Evolutionary conservation across 2,888 invertebrate species (phyloP), one percentile per base, ranked within the genome.

Genomic region (Allygus modestus): DNA sequence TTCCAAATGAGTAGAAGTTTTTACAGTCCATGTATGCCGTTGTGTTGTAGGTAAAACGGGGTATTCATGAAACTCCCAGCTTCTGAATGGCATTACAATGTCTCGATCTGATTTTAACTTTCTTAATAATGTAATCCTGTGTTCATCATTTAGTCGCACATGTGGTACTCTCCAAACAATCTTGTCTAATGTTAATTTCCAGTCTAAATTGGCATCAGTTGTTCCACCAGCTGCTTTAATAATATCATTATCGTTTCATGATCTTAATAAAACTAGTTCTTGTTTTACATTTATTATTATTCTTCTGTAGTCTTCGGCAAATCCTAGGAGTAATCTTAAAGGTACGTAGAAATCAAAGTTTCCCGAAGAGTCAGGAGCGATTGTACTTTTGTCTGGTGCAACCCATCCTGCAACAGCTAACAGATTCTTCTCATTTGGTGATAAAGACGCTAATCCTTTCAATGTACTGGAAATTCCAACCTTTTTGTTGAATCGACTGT

Each of bases 61-160:
- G 87, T 89, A 90, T 86, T 89, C 89, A 86, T 89, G 89, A 28
- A 90, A 73, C 81, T 90, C 89, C 90, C 90, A 90, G 37, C 88
- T 89, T 84, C 90, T 85, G 85, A 89, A 90, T 69, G 82, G 85
- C 77, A 88, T 84, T 11, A 83, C 23, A 28, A 88, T 86, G 9
- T 85, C 83, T 37, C 28, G 26, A 69, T 86, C 86, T 26, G 73
- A 82, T 7, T 85, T 77, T 0, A 86, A 17, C 9, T 86, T 79
- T 77, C 86, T 87, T 81, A 86, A 73, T 82, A 88, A 54, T 87
- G 54, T 73, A 83, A 88, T 87, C 88, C 87, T 88, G 81, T 88
- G 86, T 86, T 87, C 84, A 87, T 89, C 88, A 51, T 85, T 69
- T 37, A 87, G 75, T 83, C 79, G 82, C 37, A 85, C 20, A 65